Percentiles rank a stretch among this genome's conserved stretches.
phyloP scores from a whole-genome alignment of 2,888 invertebrate genomes.

The Dynastes maya region DNA sequence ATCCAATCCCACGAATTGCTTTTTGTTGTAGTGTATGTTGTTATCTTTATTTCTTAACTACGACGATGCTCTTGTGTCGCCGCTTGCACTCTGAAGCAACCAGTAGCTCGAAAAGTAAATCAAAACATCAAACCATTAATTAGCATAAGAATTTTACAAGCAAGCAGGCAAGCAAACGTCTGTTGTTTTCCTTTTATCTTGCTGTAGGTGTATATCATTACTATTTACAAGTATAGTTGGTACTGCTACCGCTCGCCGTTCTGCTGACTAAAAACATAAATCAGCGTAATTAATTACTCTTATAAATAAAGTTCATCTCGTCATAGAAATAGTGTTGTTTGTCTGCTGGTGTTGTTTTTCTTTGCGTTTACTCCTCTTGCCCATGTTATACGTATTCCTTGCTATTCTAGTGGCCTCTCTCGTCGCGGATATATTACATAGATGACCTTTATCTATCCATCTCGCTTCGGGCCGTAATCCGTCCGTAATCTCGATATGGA shows the following conservation, averaged over 20 bases:
- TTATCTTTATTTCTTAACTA: neutral
- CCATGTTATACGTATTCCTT: conserved; percentile 15
- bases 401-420: conserved; percentile 18
- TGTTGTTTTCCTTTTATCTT: conserved; percentile 6
- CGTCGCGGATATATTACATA: conserved; percentile 8
- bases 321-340: conserved; percentile 34
- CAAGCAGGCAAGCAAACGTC: neutral
- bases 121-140: conserved; percentile 14
- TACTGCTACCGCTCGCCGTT: conserved; percentile 15
- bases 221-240: conserved; percentile 6
- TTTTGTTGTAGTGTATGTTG: neutral
- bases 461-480: conserved; percentile 25
- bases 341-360: neutral
- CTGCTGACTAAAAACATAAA: conserved; percentile 31
- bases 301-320: conserved; percentile 42
- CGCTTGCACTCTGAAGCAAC: neutral
- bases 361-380: conserved; percentile 2
- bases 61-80: neutral
- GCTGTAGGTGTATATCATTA: conserved; percentile 7
- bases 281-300: conserved; percentile 37
- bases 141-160: conserved; percentile 31
- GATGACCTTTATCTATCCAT: conserved; percentile 27
- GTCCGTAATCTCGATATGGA: conserved; percentile 20
- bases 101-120: conserved; percentile 1
- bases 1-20: neutral